Evolutionary conservation across 2,113 vertebrate species (phyloP).

Genomic region (Passer domesticus): DNA sequence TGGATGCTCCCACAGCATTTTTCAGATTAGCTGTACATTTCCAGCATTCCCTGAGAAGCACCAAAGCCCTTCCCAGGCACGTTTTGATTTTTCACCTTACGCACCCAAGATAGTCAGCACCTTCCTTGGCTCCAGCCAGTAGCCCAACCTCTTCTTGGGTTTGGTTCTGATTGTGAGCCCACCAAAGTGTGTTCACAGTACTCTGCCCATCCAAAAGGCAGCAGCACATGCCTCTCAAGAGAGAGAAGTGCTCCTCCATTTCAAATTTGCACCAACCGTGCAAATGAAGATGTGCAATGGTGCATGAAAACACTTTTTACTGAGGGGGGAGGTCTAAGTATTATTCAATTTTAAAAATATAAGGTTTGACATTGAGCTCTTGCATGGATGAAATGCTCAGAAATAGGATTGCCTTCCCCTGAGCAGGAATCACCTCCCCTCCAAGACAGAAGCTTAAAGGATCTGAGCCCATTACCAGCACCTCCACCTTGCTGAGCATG

Average conservation of each 20-base stretch:
- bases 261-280: background rate
- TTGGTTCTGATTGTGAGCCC: rapidly evolving
- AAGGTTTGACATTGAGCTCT: background rate
- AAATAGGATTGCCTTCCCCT: background rate
- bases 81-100: background rate
- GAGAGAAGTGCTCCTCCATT: background rate
- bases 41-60: background rate
- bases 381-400: background rate
- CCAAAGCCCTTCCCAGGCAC: background rate
- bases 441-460: background rate
- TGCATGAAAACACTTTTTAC: background rate
- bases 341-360: background rate
- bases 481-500: rapidly evolving
- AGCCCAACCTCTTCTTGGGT: background rate
- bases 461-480: background rate
- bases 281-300: background rate
- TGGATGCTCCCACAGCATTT: background rate
- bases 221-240: background rate
- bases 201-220: background rate
- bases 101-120: background rate
- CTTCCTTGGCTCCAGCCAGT: background rate
- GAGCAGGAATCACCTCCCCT: background rate
- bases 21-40: background rate
- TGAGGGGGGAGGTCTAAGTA: background rate
- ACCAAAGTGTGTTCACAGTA: rapidly evolving